phyloP scores from a whole-genome alignment of 2,797 vertebrate genomes.

The Crotalus adamanteus region DNA sequence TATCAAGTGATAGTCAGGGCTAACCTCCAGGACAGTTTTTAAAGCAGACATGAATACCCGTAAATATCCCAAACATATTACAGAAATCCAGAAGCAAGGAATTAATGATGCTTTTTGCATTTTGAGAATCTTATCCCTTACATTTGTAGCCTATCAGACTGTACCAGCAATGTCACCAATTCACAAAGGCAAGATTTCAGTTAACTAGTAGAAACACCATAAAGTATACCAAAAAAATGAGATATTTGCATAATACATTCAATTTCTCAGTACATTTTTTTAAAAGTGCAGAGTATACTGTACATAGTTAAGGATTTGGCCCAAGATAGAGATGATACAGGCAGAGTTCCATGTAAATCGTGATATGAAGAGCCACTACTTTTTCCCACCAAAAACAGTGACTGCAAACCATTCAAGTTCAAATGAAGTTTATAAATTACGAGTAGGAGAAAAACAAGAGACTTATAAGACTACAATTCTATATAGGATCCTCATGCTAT shows the following conservation, averaged over 20 bases:
- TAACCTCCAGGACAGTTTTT: neutral
- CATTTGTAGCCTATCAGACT: neutral
- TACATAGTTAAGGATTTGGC: neutral
- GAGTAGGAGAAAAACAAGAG: neutral
- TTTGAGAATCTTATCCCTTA: neutral
- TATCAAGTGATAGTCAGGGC: neutral
- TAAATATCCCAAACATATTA: neutral
- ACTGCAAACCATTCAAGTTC: neutral
- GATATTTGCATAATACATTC: neutral
- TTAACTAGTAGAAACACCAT: neutral
- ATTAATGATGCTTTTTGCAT: neutral
- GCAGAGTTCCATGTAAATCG: neutral
- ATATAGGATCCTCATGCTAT: neutral
- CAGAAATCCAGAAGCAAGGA: neutral
- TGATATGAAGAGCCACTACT: neutral
- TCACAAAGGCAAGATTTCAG: neutral
- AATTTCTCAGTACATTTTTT: neutral
- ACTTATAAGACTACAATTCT: neutral
- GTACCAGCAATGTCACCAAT: neutral
- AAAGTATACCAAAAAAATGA: neutral
- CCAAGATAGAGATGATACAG: neutral
- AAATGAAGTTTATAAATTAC: neutral
- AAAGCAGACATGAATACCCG: neutral
- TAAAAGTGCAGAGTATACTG: neutral
- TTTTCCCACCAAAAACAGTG: neutral